phyloP scores from a whole-genome alignment of 2,797 vertebrate genomes.

The Micrastur ruficollis region DNA sequence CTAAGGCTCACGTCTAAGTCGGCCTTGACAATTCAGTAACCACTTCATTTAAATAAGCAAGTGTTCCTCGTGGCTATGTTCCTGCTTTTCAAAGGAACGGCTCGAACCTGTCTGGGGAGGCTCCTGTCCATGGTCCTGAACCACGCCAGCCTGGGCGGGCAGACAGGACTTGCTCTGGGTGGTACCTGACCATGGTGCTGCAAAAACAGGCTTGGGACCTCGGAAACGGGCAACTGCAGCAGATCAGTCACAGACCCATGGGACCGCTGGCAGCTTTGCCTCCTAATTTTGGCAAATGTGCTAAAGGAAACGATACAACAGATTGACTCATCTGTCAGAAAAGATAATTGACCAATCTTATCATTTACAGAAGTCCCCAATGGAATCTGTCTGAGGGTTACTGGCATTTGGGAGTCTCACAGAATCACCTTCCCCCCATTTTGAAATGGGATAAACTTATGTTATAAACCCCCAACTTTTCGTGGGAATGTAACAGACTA shows the following conservation, averaged over 20 bases:
- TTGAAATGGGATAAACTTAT: background rate
- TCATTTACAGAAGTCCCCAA: background rate
- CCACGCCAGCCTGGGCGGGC: accelerated
- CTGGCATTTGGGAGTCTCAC: background rate
- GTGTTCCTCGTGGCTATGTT: accelerated
- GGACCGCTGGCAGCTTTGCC: background rate
- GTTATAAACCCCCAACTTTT: background rate
- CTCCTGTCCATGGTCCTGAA: conserved; percentile 33
- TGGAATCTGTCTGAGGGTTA: accelerated
- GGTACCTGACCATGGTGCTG: conserved; percentile 36
- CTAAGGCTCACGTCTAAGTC: background rate
- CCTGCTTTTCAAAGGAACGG: accelerated
- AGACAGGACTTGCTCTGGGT: too few species aligned
- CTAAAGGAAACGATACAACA: background rate
- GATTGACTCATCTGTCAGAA: background rate
- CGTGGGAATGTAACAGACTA: background rate
- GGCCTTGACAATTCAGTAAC: accelerated
- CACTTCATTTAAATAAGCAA: background rate
- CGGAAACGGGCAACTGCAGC: accelerated
- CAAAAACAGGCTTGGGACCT: background rate
- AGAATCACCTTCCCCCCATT: background rate
- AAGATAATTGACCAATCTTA: background rate
- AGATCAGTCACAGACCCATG: background rate
- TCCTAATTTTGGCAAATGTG: background rate
- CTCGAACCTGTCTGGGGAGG: accelerated